Conservation (phyloP, 2,888 invertebrate species). For the Leuctra nigra region DNA sequence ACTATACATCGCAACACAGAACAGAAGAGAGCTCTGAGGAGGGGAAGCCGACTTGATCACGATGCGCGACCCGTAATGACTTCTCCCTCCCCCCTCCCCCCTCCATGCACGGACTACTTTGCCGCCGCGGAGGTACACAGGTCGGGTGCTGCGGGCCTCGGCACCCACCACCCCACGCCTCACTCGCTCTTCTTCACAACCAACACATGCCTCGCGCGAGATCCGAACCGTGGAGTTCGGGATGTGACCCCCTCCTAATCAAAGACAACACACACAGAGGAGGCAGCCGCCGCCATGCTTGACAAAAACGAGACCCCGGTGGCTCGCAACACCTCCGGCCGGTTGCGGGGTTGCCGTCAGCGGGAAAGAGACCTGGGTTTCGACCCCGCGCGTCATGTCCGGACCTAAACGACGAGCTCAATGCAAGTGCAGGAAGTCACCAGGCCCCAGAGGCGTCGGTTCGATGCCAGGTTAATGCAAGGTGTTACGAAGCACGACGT, state of each 20-base stretch:
- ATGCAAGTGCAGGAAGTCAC: no score
- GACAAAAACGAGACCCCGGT: neutral
- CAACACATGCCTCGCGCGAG: constrained; percentile 1
- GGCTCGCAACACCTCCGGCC: neutral
- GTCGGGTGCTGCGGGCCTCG: constrained; percentile 32
- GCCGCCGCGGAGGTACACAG: constrained; percentile 23
- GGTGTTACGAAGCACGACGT: no score
- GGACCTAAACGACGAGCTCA: no score
- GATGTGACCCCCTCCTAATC: constrained; percentile 5
- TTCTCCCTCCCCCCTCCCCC: constrained; percentile 10
- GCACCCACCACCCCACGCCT: neutral
- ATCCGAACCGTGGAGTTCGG: constrained; percentile 8
- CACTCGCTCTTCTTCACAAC: no score
- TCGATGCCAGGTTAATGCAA: no score
- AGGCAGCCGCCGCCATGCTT: neutral
- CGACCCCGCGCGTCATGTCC: no score
- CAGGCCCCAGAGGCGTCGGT: no score
- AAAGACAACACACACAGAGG: neutral
- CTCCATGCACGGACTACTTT: constrained; percentile 5
- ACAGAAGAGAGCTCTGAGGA: neutral
- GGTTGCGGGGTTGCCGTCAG: no score
- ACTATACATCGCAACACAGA: constrained; percentile 2
- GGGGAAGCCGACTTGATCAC: constrained; percentile 19
- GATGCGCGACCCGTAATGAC: constrained; percentile 25
- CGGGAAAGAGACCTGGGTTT: no score